These are phyloP conservation scores for Thunnus albacares DNA, from an alignment of 2,797 vertebrate genomes.

Conservation along the genomic window DNA sequence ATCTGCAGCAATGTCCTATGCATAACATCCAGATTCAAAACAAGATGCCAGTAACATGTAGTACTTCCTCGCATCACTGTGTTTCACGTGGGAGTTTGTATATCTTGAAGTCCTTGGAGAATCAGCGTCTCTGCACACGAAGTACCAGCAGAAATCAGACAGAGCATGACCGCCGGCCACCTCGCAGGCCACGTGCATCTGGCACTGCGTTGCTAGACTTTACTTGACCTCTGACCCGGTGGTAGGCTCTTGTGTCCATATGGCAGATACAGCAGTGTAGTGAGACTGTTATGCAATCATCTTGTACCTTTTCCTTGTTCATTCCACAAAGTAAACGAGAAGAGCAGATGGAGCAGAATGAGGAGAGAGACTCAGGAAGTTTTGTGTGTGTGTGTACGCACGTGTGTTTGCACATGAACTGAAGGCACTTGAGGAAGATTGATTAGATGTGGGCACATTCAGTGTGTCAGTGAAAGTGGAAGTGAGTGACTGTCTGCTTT, in stretches of 20 bases:
- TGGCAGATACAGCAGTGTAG: slow-evolving; percentile 54
- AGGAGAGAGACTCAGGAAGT: slow-evolving; percentile 38
- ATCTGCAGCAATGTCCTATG: slow-evolving; percentile 16
- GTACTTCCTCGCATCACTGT: slow-evolving; percentile 28
- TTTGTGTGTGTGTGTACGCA: slow-evolving; percentile 35
- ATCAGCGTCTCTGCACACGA: slow-evolving; percentile 30
- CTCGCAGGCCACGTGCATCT: slow-evolving; percentile 53
- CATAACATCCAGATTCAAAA: slow-evolving; percentile 34
- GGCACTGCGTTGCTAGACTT: slow-evolving; percentile 52
- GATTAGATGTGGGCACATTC: slow-evolving; percentile 63
- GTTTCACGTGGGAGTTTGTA: slow-evolving; percentile 51
- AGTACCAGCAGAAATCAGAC: slow-evolving; percentile 35
- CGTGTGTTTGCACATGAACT: slow-evolving; percentile 30
- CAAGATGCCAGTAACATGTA: slow-evolving; percentile 32
- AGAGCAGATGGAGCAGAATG: slow-evolving; percentile 51
- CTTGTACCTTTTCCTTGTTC: slow-evolving; percentile 31
- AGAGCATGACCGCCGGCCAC: slow-evolving; percentile 14
- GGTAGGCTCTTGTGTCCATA: slow-evolving; percentile 55
- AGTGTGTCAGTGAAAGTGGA: slow-evolving; percentile 62
- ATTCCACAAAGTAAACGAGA: slow-evolving; percentile 54
- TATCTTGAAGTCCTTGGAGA: slow-evolving; percentile 50
- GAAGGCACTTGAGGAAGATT: slow-evolving; percentile 48
- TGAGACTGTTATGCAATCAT: slow-evolving; percentile 61
- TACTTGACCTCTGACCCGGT: slow-evolving; percentile 73
- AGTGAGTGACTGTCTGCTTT: slow-evolving; percentile 64